A percentile compares a stretch with the other conserved stretches of the same genome.
Conservation (phyloP, 2,888 invertebrate species). For the Drosophila macrospina region DNA sequence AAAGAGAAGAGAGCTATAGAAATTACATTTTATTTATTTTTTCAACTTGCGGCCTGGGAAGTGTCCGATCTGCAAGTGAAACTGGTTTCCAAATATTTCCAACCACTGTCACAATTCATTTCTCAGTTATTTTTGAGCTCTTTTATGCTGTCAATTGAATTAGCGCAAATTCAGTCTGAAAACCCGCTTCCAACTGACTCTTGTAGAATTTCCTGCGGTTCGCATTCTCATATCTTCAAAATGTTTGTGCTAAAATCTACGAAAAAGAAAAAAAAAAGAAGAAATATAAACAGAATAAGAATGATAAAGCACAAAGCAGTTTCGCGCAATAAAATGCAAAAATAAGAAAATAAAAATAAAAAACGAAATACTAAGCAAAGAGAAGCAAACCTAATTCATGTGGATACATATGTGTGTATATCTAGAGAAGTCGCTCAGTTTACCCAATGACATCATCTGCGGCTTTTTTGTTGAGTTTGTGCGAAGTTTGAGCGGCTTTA, state of each 20-base stretch:
- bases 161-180: slow-evolving; percentile 56
- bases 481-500: slow-evolving; percentile 36
- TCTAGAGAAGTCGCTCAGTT: slow-evolving; percentile 61
- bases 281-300: slow-evolving; percentile 37
- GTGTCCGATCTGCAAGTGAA: slow-evolving; percentile 29
- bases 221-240: slow-evolving; percentile 53
- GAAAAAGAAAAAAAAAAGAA: neutral
- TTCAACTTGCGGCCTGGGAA: slow-evolving; percentile 15
- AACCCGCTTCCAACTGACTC: slow-evolving; percentile 26
- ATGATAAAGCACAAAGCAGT: slow-evolving; percentile 70
- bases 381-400: slow-evolving; percentile 60
- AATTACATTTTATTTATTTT: slow-evolving; percentile 20
- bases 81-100: slow-evolving; percentile 51
- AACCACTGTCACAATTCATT: slow-evolving; percentile 46
- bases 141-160: slow-evolving; percentile 75
- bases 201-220: slow-evolving; percentile 44
- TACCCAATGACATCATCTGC: slow-evolving; percentile 66
- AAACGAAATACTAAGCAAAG: slow-evolving; percentile 53
- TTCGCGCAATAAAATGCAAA: slow-evolving; percentile 60
- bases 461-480: slow-evolving; percentile 36
- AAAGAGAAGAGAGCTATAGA: slow-evolving; percentile 18
- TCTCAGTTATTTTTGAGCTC: slow-evolving; percentile 31
- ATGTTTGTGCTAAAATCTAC: slow-evolving; percentile 68
- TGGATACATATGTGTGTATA: slow-evolving; percentile 10
- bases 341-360: slow-evolving; percentile 38